These are phyloP conservation scores for Caenorhabditis briggsae DNA, from an alignment of 1,140 invertebrate genomes.

Conservation along the genomic window DNA sequence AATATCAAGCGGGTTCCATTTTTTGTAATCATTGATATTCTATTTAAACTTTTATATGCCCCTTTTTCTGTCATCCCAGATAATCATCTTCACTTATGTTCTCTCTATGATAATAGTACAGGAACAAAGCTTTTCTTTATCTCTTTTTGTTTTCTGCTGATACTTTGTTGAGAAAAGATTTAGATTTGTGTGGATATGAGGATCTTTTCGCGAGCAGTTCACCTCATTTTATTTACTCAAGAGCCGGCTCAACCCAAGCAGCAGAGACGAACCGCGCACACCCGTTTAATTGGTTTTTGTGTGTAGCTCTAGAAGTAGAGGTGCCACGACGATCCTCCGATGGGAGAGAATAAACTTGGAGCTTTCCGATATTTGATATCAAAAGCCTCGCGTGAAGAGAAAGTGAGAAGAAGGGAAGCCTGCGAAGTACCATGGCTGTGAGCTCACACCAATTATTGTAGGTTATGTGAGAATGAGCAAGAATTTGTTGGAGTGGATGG, in stretches of 20 bases:
- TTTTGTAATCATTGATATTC: neutral
- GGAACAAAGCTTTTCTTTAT: neutral
- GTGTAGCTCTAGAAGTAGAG: neutral
- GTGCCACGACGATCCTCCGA: neutral
- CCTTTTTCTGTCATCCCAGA: neutral
- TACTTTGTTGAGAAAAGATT: neutral
- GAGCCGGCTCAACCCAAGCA: slow-evolving; percentile 32
- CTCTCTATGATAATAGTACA: neutral
- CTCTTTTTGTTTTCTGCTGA: neutral
- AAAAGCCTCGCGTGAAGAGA: slow-evolving; percentile 26
- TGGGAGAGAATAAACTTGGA: slow-evolving; percentile 21
- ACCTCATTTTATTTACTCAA: slow-evolving; percentile 16
- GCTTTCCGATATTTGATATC: slow-evolving; percentile 47
- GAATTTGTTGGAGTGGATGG: slow-evolving; percentile 6
- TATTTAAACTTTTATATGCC: too few species aligned
- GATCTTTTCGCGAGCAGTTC: slow-evolving; percentile 27
- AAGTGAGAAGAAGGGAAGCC: too few species aligned
- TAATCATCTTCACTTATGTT: too few species aligned
- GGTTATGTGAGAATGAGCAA: slow-evolving; percentile 34
- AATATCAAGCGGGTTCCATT: neutral
- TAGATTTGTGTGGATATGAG: slow-evolving; percentile 27
- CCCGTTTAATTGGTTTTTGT: slow-evolving; percentile 53
- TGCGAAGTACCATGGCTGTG: neutral
- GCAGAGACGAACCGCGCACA: slow-evolving; percentile 4
- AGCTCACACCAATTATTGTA: slow-evolving; percentile 17